A percentile compares a stretch with the other conserved stretches of the same genome.
phyloP scores from a whole-genome alignment of 2,797 vertebrate species.

The Mus minutoides region DNA sequence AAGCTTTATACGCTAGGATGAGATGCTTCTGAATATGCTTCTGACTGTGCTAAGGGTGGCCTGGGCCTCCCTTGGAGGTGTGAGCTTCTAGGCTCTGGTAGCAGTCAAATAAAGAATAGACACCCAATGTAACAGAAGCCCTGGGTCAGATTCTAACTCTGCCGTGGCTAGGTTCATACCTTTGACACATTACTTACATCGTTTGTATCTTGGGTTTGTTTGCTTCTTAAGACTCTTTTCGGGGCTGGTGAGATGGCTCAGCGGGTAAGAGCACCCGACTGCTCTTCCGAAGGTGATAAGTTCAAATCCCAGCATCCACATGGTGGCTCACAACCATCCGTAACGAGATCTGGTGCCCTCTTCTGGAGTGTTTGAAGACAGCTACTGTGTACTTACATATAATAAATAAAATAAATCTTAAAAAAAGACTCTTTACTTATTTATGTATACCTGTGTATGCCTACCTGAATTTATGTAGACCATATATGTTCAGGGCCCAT shows the following conservation, averaged over 20 bases:
- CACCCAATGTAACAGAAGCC: not conserved
- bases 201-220: not conserved
- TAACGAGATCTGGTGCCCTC: too few species aligned
- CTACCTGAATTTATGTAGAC: not conserved
- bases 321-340: too few species aligned
- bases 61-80: not conserved
- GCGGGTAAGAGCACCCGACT: too few species aligned
- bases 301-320: too few species aligned
- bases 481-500: not conserved
- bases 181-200: not conserved
- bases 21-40: not conserved
- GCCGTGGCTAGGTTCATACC: not conserved
- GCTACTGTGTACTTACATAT: too few species aligned
- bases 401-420: too few species aligned
- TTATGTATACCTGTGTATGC: not conserved
- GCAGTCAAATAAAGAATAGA: not conserved
- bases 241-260: too few species aligned
- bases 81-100: not conserved
- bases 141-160: not conserved
- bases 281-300: too few species aligned
- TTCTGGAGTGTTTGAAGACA: too few species aligned
- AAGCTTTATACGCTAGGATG: not conserved
- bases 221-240: not conserved
- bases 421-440: not conserved
- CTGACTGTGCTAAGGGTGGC: not conserved